Evolutionary conservation across 1,140 invertebrate genomes (phyloP).

Genomic region (Scaptomyza hsui): DNA sequence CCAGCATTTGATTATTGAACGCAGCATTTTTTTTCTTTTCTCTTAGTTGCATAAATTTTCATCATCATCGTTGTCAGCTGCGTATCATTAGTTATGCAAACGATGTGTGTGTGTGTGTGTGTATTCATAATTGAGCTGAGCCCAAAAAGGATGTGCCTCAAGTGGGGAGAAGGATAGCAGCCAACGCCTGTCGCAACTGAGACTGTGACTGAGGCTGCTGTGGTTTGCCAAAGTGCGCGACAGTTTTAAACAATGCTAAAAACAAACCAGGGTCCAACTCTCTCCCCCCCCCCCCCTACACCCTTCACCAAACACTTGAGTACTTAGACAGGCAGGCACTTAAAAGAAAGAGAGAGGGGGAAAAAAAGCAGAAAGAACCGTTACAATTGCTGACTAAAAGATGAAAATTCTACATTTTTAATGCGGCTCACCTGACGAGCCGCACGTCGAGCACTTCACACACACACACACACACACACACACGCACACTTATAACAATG

Average conservation of each 20-base stretch:
- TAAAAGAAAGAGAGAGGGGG: conserved; percentile 33
- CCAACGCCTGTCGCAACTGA: not conserved
- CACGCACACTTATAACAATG: conserved; percentile 60
- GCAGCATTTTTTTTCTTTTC: conserved; percentile 3
- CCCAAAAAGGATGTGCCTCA: conserved; percentile 17
- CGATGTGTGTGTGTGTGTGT: conserved; percentile 8
- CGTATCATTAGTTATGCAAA: conserved; percentile 55
- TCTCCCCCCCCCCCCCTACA: not conserved
- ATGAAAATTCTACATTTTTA: conserved; percentile 82
- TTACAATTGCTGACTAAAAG: conserved; percentile 81
- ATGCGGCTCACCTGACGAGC: conserved; percentile 78
- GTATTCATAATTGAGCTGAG: conserved; percentile 68
- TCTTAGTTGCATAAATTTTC: conserved; percentile 36
- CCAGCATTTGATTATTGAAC: conserved; percentile 29
- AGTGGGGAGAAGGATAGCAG: not conserved
- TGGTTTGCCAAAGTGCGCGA: conserved; percentile 65
- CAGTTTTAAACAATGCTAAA: conserved; percentile 59
- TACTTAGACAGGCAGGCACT: conserved; percentile 75
- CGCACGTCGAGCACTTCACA: conserved; percentile 66
- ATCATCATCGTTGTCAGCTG: not conserved
- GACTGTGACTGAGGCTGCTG: conserved; percentile 25
- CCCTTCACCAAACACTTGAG: conserved; percentile 53
- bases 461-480: conserved; percentile 41
- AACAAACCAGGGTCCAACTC: not conserved
- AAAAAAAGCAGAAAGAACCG: conserved; percentile 13